Conservation (phyloP, 2,797 vertebrate genomes). For the Melopsittacus undulatus region DNA sequence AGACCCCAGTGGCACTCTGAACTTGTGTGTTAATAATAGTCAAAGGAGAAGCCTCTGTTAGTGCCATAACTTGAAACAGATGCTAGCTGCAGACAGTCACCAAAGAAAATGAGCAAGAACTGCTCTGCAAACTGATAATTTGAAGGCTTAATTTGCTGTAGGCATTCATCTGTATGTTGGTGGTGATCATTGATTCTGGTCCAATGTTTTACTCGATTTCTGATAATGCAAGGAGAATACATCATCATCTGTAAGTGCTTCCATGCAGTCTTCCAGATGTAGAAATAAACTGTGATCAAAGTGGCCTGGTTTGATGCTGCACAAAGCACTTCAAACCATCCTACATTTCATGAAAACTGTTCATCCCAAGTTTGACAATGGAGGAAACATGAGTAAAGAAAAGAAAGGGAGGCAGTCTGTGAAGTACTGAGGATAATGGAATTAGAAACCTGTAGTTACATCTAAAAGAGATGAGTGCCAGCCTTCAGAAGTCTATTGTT, state of each 20-base stretch:
- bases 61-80: constrained; percentile 32
- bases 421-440: constrained; percentile 37
- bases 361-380: neutral
- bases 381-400: neutral
- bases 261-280: constrained; percentile 27
- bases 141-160: constrained; percentile 33
- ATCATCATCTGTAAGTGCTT: constrained; percentile 3
- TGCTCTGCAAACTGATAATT: neutral
- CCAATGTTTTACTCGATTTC: neutral
- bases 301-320: neutral
- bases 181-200: neutral
- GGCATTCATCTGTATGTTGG: constrained; percentile 26
- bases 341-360: neutral
- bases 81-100: constrained; percentile 35
- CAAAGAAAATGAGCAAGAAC: constrained; percentile 25
- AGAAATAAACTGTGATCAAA: constrained; percentile 16
- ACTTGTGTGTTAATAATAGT: constrained; percentile 14
- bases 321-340: neutral
- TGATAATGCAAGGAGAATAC: neutral
- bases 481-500: constrained; percentile 31
- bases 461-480: constrained; percentile 38
- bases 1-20: neutral
- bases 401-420: neutral
- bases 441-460: constrained; percentile 32
- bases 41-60: constrained; percentile 18